A percentile compares a stretch with the other conserved stretches of the same genome.
Conservation (phyloP, 2,797 vertebrate species). For the Chrosomus eos region DNA sequence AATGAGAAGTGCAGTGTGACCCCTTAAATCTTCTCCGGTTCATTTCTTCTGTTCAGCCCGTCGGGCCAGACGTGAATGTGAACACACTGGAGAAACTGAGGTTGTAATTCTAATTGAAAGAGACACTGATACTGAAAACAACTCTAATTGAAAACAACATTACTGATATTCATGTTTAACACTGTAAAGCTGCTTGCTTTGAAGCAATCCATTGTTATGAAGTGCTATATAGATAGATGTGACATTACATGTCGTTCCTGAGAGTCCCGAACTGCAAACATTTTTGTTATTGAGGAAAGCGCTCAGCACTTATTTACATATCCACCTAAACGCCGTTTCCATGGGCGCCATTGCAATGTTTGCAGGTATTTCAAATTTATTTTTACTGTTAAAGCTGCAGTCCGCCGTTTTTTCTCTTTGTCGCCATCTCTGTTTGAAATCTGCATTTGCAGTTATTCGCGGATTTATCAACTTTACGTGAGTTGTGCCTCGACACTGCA, state of each 20-base stretch:
- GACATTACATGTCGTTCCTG: no score
- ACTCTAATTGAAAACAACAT: neutral
- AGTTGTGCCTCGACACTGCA: no score
- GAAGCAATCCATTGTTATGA: neutral
- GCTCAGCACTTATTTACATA: neutral
- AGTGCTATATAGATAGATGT: neutral
- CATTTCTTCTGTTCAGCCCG: neutral
- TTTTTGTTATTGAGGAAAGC: no score
- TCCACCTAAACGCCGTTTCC: neutral
- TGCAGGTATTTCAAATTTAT: neutral
- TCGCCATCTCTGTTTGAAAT: no score
- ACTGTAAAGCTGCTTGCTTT: neutral
- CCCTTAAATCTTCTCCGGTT: no score
- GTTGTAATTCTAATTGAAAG: neutral
- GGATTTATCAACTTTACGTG: no score
- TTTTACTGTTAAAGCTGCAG: no score
- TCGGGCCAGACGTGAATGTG: neutral
- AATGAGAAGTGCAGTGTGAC: no score
- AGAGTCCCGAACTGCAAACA: neutral
- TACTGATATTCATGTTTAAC: neutral
- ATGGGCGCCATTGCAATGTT: neutral
- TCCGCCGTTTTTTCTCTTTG: no score
- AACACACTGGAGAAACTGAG: neutral
- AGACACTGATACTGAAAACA: neutral
- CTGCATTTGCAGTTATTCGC: no score